phyloP scores from a whole-genome alignment of 2,797 vertebrate genomes.

The Heliangelus exortis region DNA sequence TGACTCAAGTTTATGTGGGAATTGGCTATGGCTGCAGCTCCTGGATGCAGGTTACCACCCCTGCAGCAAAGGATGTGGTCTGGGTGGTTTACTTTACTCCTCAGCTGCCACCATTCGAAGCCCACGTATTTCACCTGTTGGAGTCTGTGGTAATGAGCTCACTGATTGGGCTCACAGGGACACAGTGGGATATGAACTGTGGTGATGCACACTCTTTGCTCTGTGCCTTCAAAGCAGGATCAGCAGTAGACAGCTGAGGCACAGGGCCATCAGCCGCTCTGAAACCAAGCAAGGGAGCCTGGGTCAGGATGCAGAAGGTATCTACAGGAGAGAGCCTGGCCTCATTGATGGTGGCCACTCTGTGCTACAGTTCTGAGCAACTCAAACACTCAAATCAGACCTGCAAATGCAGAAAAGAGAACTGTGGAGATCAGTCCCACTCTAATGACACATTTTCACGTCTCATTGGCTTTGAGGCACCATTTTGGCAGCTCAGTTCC shows the following conservation, averaged over 20 bases:
- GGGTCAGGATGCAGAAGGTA: too few species aligned
- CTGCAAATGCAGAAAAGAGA: background rate
- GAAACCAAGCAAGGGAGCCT: background rate
- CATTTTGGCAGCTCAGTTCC: background rate
- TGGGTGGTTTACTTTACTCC: background rate
- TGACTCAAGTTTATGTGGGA: background rate
- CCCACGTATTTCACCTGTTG: background rate
- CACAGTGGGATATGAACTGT: rapidly evolving
- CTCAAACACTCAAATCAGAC: background rate
- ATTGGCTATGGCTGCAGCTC: background rate
- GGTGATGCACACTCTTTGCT: rapidly evolving
- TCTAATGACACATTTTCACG: background rate
- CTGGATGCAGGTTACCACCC: background rate
- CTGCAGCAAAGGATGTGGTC: background rate
- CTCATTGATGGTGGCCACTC: rapidly evolving
- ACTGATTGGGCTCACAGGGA: rapidly evolving
- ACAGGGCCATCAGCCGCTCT: background rate
- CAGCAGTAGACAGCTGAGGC: background rate
- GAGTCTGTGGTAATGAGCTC: background rate
- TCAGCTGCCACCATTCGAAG: rapidly evolving
- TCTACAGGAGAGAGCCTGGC: background rate
- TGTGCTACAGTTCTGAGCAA: rapidly evolving
- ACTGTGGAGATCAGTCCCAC: rapidly evolving
- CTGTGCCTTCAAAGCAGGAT: rapidly evolving
- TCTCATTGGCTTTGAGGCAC: background rate